Percentiles rank a stretch among this genome's conserved stretches.
phyloP scores from a whole-genome alignment of 2,888 invertebrate genomes.

The Tinea trinotella region DNA sequence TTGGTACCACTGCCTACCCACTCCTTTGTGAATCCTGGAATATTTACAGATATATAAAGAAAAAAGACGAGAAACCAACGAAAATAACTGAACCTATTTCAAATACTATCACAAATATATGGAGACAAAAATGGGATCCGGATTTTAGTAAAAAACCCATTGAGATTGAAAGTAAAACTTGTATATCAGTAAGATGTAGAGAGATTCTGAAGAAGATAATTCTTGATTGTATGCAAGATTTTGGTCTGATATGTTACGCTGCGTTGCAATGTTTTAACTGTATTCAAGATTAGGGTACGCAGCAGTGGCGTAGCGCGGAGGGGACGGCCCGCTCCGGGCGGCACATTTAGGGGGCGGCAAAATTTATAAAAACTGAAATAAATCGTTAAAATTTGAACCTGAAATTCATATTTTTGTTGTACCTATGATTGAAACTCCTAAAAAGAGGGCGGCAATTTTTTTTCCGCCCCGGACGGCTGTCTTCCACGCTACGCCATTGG shows the following conservation, averaged over 20 bases:
- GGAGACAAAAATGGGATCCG: slow-evolving; percentile 54
- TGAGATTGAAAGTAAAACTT: slow-evolving; percentile 22
- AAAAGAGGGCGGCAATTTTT: too few relatives aligned
- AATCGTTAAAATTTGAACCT: too few relatives aligned
- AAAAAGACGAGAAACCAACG: slow-evolving; percentile 24
- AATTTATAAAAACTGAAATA: too few relatives aligned
- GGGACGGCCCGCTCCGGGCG: too few relatives aligned
- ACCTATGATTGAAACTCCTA: too few relatives aligned
- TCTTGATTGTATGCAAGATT: slow-evolving; percentile 43
- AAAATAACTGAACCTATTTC: slow-evolving; percentile 26
- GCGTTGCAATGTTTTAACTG: slow-evolving; percentile 57
- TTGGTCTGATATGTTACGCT: slow-evolving; percentile 46
- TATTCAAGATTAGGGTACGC: slow-evolving; percentile 33
- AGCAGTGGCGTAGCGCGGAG: too few relatives aligned
- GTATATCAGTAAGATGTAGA: slow-evolving; percentile 35
- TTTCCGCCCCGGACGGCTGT: too few relatives aligned
- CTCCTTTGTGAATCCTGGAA: too few relatives aligned
- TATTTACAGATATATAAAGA: not conserved
- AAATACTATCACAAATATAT: slow-evolving; percentile 45
- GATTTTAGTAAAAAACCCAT: slow-evolving; percentile 27
- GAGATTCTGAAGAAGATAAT: slow-evolving; percentile 48
- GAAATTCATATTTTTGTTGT: too few relatives aligned
- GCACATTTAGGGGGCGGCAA: too few relatives aligned
- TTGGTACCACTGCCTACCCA: too few relatives aligned
- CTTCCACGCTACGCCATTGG: too few relatives aligned